phyloP scores from a whole-genome alignment of 2,797 vertebrate genomes.

The Pteropus rufus region DNA sequence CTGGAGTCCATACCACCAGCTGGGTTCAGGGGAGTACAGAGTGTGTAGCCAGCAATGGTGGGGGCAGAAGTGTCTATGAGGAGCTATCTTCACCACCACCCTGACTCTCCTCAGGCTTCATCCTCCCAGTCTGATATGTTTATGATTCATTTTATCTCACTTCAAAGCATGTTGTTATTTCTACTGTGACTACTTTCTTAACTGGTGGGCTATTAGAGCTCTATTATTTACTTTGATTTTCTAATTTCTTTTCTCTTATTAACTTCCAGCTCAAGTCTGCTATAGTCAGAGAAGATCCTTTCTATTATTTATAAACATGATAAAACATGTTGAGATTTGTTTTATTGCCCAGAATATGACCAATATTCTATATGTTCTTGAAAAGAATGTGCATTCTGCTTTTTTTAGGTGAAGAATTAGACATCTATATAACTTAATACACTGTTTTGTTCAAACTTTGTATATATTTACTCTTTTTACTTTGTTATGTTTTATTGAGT shows the following conservation, averaged over 20 bases:
- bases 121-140: not conserved
- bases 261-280: not conserved
- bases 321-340: not conserved
- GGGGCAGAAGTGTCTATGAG: not conserved
- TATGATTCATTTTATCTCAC: not conserved
- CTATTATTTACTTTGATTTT: not conserved
- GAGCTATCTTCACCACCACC: not conserved
- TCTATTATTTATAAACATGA: not conserved
- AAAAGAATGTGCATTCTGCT: not conserved
- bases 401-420: not conserved
- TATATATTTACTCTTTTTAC: not conserved
- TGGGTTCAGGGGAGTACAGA: not conserved
- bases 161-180: not conserved
- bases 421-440: not conserved
- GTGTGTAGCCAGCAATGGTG: not conserved
- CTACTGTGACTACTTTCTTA: not conserved
- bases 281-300: not conserved
- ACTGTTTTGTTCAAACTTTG: not conserved
- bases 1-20: not conserved
- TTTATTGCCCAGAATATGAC: not conserved
- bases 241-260: not conserved
- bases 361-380: not conserved
- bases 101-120: not conserved
- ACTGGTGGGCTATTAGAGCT: not conserved
- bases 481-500: not conserved